Conservation (phyloP, 1,140 invertebrate species). For the Lutraria rhynchaena region DNA sequence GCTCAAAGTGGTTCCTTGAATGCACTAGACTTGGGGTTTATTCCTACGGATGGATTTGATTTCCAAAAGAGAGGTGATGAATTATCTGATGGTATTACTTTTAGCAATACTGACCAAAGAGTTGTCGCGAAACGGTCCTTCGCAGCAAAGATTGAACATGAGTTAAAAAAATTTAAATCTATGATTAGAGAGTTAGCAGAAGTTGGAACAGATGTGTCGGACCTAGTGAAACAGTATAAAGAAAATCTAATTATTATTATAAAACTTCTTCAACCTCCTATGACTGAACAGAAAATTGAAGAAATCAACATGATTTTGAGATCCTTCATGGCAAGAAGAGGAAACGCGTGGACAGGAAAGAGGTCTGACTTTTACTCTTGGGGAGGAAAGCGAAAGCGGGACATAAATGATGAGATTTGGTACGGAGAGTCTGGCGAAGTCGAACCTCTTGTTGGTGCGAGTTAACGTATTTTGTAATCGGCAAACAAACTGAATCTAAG, state of each 20-base stretch:
- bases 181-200: not conserved
- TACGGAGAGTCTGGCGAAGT: too few relatives aligned
- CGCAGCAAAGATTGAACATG: not conserved
- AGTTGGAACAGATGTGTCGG: not conserved
- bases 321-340: not conserved
- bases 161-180: not conserved
- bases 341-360: slow-evolving; percentile 7
- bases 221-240: not conserved
- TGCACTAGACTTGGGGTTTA: too few relatives aligned
- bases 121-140: not conserved
- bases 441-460: too few relatives aligned
- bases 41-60: too few relatives aligned
- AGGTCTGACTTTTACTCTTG: slow-evolving; percentile 24
- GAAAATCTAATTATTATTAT: not conserved
- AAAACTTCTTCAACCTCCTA: not conserved
- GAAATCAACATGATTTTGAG: not conserved
- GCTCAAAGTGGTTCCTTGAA: too few relatives aligned
- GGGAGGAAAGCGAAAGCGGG: slow-evolving; percentile 1
- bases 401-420: too few relatives aligned
- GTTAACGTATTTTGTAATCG: too few relatives aligned
- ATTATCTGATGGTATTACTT: too few relatives aligned
- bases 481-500: too few relatives aligned
- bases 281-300: not conserved
- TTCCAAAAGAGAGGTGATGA: too few relatives aligned
- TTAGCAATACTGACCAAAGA: not conserved